Base-by-base conservation (phyloP, 2,888 invertebrate genomes). In the Cerceris ruficornis region DNA sequence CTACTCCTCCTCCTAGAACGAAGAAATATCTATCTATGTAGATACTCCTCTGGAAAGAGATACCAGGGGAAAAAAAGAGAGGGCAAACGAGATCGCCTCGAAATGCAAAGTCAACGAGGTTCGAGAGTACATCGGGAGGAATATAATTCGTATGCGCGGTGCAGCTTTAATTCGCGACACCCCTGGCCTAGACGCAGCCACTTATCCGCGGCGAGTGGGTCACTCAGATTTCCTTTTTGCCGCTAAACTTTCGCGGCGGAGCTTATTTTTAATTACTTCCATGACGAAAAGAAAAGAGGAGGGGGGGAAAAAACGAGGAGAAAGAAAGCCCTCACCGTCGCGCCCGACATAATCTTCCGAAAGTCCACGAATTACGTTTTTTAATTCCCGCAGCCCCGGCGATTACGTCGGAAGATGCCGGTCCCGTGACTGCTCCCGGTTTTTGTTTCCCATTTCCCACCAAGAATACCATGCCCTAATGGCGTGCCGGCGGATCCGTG, bases 311-410 rank as follows among this genome's bases (percentile, higher is more conserved):
- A 58, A 72, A 42, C 14, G n/a, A 13, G 50, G 7, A 14, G 14
- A 28, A 9, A n/a, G 13, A 49, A 54, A 54, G 41, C 11, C 55
- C 42, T 7, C 43, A 11, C n/a, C 57, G 59, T 11, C 54, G 28
- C 43, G 49, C 2, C 43, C 11, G 15, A 42, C 60, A 74, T 85
- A 82, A 84, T 82, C 82, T 75, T 69, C 60, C 75, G 46, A 82
- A 80, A 77, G 73, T 73, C 77, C 65, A 62, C 71, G 70, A 85
- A 81, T 79, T 86, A 79, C 71, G 54, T 70, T 79, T 84, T 85
- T 86, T 84, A 84, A 84, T 86, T 75, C 77, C 69, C 71, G 9
- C 68, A 57, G 67, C 55, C 73, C 62, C 66, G 28, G 60, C 86
- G 84, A 86, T 85, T 86, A 86, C 52, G 72, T 58, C 75, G 15